Evolutionary conservation across 2,113 vertebrate species (phyloP), one percentile per base, ranked within the genome.

Genomic region (Daphoenositta chrysoptera): DNA sequence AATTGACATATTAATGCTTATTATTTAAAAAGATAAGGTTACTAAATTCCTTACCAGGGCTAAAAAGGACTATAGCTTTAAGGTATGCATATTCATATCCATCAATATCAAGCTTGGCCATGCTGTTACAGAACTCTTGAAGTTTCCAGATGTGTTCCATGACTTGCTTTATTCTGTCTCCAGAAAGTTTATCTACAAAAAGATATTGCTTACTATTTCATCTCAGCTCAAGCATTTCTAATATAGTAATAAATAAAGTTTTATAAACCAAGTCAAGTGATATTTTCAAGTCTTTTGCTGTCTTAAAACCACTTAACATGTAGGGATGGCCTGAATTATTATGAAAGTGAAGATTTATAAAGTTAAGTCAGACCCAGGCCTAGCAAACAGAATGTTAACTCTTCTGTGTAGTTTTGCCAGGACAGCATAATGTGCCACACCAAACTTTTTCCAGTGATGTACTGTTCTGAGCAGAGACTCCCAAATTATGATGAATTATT

Each of bases 111-210:
- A 99, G 96, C 93, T 98, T 99, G 15, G 98, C 98, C 99, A 99
- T 99, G 96, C 99, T 99, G 98, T 99, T 99, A 93, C 99, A 99
- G 97, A 99, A 99, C 97, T 99, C 99, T 96, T 99, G 99, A 73
- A 99, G 98, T 97, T 99, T 99, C 99, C 99, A 99, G 96, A 99
- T 99, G 93, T 99, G 99, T 94, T 99, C 99, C 99, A 99, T 99
- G 91, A 99, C 99, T 97, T 99, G 98, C 95, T 99, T 99, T 96
- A 99, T 99, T 91, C 99, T 98, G 78, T 99, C 99, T 28, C 99
- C 98, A 16, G 99, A 99, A 83, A 99, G 98, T 97, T 99, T 99
- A 97, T 99, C 99, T 99, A 95, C 64, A 96, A 97, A 91, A 83
- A 91, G 89, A 97, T 35, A 96, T 30, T 85, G 94, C 42, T 96